These are phyloP conservation scores for Manis crassicaudata DNA, from an alignment of 2,797 vertebrate genomes.

Conservation along the genomic window DNA sequence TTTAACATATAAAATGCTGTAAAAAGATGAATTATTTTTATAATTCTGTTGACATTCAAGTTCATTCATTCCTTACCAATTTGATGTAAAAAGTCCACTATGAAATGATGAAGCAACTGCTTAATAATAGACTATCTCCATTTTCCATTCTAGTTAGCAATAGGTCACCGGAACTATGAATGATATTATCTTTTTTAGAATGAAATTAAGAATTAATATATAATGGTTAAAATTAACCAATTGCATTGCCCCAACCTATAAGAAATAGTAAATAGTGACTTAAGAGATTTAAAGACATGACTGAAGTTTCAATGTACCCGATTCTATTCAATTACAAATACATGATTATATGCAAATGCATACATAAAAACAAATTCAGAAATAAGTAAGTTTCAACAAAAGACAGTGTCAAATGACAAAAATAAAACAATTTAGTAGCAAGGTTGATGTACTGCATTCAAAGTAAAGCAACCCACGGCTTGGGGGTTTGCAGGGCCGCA, in stretches of 20 bases:
- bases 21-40: neutral
- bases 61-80: neutral
- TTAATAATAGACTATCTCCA: neutral
- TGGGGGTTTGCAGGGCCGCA: neutral
- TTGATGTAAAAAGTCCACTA: neutral
- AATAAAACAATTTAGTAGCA: neutral
- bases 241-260: neutral
- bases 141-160: neutral
- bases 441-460: neutral
- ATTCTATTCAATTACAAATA: neutral
- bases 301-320: neutral
- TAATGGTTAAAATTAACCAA: neutral
- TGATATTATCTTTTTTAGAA: neutral
- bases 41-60: neutral
- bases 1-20: neutral
- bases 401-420: slow-evolving; percentile 1
- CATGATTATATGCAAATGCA: neutral
- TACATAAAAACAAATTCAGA: slow-evolving; percentile 9
- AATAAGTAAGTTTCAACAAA: neutral
- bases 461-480: neutral
- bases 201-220: neutral
- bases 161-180: neutral
- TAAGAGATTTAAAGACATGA: neutral
- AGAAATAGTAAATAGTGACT: neutral
- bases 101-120: neutral